Conservation (phyloP, 2,888 invertebrate genomes). For the Graphium colonna region DNA sequence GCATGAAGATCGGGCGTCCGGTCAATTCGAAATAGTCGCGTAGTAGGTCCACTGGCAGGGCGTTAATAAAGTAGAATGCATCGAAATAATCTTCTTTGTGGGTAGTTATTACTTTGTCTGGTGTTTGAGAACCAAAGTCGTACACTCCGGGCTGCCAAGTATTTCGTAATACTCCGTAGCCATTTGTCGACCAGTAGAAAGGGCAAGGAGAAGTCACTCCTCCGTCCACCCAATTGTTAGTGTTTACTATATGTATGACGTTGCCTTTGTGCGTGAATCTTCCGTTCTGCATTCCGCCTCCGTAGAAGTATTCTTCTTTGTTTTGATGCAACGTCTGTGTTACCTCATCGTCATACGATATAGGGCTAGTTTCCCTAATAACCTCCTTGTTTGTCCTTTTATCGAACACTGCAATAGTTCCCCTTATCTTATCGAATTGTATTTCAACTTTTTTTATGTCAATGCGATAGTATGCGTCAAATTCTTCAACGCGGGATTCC, state of each 20-base stretch:
- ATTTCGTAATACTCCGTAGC: slow-evolving; percentile 65
- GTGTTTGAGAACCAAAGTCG: slow-evolving; percentile 50
- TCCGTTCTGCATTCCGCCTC: slow-evolving; percentile 74
- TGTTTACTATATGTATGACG: slow-evolving; percentile 56
- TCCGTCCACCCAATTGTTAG: slow-evolving; percentile 62
- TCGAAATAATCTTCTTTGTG: slow-evolving; percentile 56
- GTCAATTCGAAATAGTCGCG: slow-evolving; percentile 67
- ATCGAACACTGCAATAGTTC: slow-evolving; percentile 53
- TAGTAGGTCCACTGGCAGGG: slow-evolving; percentile 50
- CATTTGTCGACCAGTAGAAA: slow-evolving; percentile 67
- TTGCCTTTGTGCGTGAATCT: slow-evolving; percentile 65
- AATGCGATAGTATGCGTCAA: slow-evolving; percentile 42
- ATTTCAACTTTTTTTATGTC: slow-evolving; percentile 54
- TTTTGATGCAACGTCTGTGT: slow-evolving; percentile 50
- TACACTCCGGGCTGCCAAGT: slow-evolving; percentile 66
- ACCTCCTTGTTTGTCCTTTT: slow-evolving; percentile 51
- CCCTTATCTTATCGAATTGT: slow-evolving; percentile 50
- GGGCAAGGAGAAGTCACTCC: slow-evolving; percentile 68
- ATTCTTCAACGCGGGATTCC: slow-evolving; percentile 43
- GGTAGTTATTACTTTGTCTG: slow-evolving; percentile 37
- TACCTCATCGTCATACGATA: slow-evolving; percentile 44
- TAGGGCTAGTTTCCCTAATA: slow-evolving; percentile 48
- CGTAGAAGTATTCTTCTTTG: slow-evolving; percentile 59
- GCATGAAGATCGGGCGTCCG: slow-evolving; percentile 61
- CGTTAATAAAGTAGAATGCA: slow-evolving; percentile 62